Evolutionary conservation across 2,797 vertebrate genomes (phyloP).

Genomic region (Falco novaeseelandiae): DNA sequence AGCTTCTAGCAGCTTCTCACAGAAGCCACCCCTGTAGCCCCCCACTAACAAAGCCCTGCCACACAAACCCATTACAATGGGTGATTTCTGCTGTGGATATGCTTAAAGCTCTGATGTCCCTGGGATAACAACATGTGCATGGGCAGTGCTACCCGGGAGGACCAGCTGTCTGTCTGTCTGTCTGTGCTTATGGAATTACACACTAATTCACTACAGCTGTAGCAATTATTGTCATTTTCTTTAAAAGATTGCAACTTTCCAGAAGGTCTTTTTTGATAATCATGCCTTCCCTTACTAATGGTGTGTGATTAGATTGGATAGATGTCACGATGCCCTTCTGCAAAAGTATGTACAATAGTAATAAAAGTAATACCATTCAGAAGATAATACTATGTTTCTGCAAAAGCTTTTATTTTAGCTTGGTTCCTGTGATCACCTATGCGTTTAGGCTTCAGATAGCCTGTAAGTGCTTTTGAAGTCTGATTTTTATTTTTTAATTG

Average conservation of each 20-base stretch:
- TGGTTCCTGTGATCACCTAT: background rate
- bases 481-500: background rate
- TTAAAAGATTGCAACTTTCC: background rate
- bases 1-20: too few species aligned
- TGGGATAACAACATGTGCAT: rapidly evolving
- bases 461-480: background rate
- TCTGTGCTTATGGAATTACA: background rate
- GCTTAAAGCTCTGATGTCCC: background rate
- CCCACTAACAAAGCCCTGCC: too few species aligned
- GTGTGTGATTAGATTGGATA: background rate
- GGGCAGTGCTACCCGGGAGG: background rate
- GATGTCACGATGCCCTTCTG: background rate
- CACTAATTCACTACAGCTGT: background rate
- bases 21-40: too few species aligned
- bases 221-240: background rate
- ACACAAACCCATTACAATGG: too few species aligned
- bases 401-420: background rate
- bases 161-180: background rate
- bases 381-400: background rate
- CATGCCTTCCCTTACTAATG: background rate
- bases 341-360: background rate
- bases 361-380: background rate
- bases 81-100: background rate
- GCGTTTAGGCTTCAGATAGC: background rate
- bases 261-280: background rate